A percentile compares a stretch with the other conserved stretches of the same genome.
Conservation (phyloP, 2,797 vertebrate genomes). For the Triplophysa yarkandensis region DNA sequence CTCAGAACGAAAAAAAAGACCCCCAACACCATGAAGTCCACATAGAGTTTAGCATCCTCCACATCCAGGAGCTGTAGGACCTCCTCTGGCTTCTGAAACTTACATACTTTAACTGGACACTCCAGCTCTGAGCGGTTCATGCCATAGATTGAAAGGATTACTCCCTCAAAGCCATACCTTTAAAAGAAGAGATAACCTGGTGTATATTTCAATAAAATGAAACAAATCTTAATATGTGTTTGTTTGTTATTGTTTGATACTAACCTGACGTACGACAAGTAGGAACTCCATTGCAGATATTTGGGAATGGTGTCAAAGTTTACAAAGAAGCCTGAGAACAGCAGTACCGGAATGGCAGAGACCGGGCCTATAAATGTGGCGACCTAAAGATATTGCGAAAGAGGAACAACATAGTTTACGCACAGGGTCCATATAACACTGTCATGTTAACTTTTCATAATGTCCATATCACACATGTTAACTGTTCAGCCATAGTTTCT, state of each 20-base stretch:
- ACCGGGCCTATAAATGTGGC: constrained; percentile 96
- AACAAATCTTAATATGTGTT: background rate
- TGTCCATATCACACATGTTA: too few species aligned
- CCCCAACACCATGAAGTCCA: constrained; percentile 95
- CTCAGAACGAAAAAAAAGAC: constrained; percentile 90
- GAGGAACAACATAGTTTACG: background rate
- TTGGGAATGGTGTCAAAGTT: constrained; percentile 99
- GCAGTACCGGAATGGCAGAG: constrained; percentile 93
- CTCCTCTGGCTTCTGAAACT: constrained; percentile 89
- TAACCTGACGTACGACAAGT: constrained; percentile 96
- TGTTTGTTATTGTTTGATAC: constrained; percentile 31
- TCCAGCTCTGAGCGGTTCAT: constrained; percentile 92
- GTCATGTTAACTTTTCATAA: too few species aligned
- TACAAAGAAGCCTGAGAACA: constrained; percentile 98
- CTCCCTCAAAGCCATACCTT: constrained; percentile 97
- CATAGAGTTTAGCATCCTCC: constrained; percentile 93
- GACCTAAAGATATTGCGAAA: constrained; percentile 76
- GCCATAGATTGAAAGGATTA: constrained; percentile 96
- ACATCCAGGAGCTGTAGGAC: constrained; percentile 91
- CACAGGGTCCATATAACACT: too few species aligned
- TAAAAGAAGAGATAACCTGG: background rate
- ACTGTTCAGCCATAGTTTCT: background rate
- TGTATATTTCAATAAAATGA: background rate
- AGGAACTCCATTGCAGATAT: constrained; percentile 97
- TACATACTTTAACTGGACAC: constrained; percentile 83